Base-by-base conservation (phyloP, 2,888 invertebrate species). In the Hirtodrosophila cameraria region DNA sequence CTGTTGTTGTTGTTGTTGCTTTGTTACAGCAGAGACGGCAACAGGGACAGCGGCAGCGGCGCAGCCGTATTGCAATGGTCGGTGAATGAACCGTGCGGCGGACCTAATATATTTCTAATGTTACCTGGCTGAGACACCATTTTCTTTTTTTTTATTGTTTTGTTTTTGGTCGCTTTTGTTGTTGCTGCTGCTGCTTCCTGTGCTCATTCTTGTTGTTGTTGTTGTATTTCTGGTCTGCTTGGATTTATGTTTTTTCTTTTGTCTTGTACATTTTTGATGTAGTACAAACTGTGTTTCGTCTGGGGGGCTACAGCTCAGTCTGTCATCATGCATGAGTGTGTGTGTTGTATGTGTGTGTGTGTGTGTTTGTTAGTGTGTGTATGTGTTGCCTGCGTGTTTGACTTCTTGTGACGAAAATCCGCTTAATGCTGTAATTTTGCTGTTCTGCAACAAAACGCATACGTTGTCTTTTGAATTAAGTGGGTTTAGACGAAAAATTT, bases 31-130 rank as follows among this genome's bases (percentile, higher is more conserved):
- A 48, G 33, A 50, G 43, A 36, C 58, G 57, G 42, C 54, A 41
- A 8, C 55, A 66, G 57, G 41, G 18, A n/a, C 58, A 55, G 43
- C 62, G 12, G 36, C 64, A 62, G 64, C 79, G 45, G 82, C 86
- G 83, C 79, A 79, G 79, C 41, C 70, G 80, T 86, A 76, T 67
- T 71, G 72, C 80, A 83, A 75, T 79, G 77, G 87, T 78, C 87
- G 89, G 88, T 88, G 88, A 88, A 88, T 88, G 88, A 87, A 87
- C 87, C 83, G 69, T 63, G 33, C 48, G 63, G 49, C 46, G 48
- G 64, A 53, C 68, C 83, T 87, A 83, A 84, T 80, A 75, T 65
- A 50, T 67, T 71, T 80, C 75, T 80, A 83, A 87, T 83, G 66
- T 65, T 83, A 87, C 87, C 86, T 87, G 86, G 53, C 65, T 53